These are phyloP conservation scores for Brachionus rotundiformis DNA, from an alignment of 1,140 invertebrate species.

Conservation along the genomic window DNA sequence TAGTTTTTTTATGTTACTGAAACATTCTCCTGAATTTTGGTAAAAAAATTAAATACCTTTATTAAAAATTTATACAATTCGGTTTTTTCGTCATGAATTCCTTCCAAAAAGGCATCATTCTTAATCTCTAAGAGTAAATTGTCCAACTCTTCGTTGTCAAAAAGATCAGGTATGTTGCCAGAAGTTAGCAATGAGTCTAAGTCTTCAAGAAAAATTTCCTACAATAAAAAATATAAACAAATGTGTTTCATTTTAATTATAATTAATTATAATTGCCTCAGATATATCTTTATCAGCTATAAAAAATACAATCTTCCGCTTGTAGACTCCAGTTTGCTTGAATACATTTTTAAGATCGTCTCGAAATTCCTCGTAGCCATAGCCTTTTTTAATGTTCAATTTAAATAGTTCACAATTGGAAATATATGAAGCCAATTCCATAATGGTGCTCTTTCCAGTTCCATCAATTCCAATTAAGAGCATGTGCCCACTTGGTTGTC, in stretches of 20 bases:
- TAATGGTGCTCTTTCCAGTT: constrained; percentile 61
- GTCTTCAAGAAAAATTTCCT: constrained; percentile 64
- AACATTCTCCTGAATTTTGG: constrained; percentile 1
- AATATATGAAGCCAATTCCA: constrained; percentile 60
- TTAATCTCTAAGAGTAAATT: constrained; percentile 63
- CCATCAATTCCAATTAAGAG: constrained; percentile 77
- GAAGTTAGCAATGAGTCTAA: constrained; percentile 64
- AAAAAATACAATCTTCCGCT: constrained; percentile 38
- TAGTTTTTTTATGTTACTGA: not conserved
- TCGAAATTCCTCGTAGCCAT: constrained; percentile 74
- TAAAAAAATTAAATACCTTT: constrained; percentile 44
- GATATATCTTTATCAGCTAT: constrained; percentile 44
- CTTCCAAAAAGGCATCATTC: constrained; percentile 57
- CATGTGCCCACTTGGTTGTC: constrained; percentile 78
- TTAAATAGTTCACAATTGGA: constrained; percentile 60
- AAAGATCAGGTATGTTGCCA: constrained; percentile 63
- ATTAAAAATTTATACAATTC: constrained; percentile 62
- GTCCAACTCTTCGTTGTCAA: constrained; percentile 63
- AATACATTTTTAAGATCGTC: constrained; percentile 73
- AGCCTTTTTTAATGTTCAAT: constrained; percentile 71
- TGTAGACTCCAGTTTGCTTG: constrained; percentile 15
- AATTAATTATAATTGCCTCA: not conserved
- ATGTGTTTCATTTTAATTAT: constrained; percentile 44
- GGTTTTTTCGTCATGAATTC: constrained; percentile 59
- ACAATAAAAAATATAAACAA: too few species aligned